Percentiles rank a stretch among this genome's conserved stretches.
Conservation (phyloP, 2,797 vertebrate genomes). For the Phrynocephalus guinanensis region DNA sequence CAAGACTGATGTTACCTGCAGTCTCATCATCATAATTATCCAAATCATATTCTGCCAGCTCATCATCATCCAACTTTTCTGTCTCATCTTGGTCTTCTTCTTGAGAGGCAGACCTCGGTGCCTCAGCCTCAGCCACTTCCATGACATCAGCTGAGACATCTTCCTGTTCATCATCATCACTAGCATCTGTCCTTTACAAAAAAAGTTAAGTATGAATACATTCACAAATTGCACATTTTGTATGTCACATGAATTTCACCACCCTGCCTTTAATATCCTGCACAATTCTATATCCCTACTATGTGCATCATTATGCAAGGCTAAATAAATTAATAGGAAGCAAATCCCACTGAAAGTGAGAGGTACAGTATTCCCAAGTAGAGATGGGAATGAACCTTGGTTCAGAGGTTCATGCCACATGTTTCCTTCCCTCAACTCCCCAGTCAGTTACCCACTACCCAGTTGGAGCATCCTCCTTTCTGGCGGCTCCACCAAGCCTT, state of each 20-base stretch:
- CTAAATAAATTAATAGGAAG: background rate
- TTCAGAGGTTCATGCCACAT: too few species aligned
- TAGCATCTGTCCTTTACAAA: slow-evolving; percentile 75
- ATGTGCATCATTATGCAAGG: background rate
- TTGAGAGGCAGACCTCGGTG: slow-evolving; percentile 53
- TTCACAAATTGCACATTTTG: background rate
- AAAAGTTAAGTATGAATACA: fast-evolving
- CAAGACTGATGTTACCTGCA: slow-evolving; percentile 72
- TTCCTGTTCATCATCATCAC: slow-evolving; percentile 78
- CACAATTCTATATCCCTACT: background rate
- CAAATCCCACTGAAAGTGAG: background rate
- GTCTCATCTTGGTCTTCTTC: slow-evolving; percentile 57
- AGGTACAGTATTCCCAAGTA: background rate
- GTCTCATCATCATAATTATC: slow-evolving; percentile 91
- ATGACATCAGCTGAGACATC: slow-evolving; percentile 48
- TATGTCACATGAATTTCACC: background rate
- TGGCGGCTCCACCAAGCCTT: too few species aligned
- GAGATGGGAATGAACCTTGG: too few species aligned
- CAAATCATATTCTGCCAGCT: slow-evolving; percentile 90
- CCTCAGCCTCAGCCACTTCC: slow-evolving; percentile 17
- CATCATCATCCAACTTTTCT: slow-evolving; percentile 78
- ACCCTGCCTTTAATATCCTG: fast-evolving
- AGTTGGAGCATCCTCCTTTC: too few species aligned
- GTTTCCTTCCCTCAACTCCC: too few species aligned
- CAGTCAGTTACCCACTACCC: too few species aligned